Evolutionary conservation across 2,113 vertebrate species (phyloP), one percentile per base, ranked within the genome.

Genomic region (Psittacara wagleri): DNA sequence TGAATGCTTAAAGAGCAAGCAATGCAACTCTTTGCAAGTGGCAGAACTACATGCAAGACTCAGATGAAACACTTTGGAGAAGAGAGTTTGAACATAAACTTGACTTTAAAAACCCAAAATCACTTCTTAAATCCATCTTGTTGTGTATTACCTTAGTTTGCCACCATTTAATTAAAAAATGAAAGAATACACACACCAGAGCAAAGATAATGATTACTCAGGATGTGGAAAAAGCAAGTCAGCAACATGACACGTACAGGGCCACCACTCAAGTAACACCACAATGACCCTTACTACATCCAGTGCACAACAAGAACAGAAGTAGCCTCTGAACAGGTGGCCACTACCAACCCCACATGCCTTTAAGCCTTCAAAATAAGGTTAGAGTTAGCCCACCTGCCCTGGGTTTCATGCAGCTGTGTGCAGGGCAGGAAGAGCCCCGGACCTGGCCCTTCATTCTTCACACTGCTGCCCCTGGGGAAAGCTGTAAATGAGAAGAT

Each of bases 391-490:
- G 33, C 48, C 46, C 75, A 51, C 46, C 11, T 49, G 52, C 10
- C 68, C 70, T 6, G 1, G 28, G 48, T 10, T 55, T 43, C 57
- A 4, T 3, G 48, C 95, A 83, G 85, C 90, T 66, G 85, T 1
- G 41, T 5, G 51, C 54, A 20, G 33, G 74, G 79, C 48, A 70
- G 81, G 41, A 48, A 68, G 18, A 86, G 48, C 62, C 64, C 49
- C 19, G 62, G 63, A 17, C 29, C 68, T 5, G 1, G 54, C 80
- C 87, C 67, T 68, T n/a, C 82, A 51, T 94, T 91, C 77, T 89
- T 75, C 83, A 61, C 33, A 86, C 94, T 82, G 31, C 74, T 25
- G 59, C 74, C 93, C 69, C 95, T 24, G 59, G 93, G 94, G 81
- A 92, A 64, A n/a, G 68, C 61, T 27, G 55, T 0, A 3, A 74